These are phyloP conservation scores for Teleiodes luculella DNA, from an alignment of 2,888 invertebrate genomes.

Conservation along the genomic window DNA sequence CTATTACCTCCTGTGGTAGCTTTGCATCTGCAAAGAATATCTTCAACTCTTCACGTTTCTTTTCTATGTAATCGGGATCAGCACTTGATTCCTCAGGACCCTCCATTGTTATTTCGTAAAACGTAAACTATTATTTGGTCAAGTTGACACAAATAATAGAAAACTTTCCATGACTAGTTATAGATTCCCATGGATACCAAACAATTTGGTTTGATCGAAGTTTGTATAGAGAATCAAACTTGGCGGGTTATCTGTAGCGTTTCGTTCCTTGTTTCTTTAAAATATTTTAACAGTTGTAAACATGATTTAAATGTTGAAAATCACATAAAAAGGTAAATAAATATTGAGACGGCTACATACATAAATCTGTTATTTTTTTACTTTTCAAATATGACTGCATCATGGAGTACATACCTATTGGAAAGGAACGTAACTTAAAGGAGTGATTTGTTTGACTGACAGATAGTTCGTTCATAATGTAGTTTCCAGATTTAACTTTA, in stretches of 20 bases:
- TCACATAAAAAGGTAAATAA: too few species aligned
- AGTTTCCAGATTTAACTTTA: too few species aligned
- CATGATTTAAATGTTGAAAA: too few species aligned
- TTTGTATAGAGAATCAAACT: slow-evolving; percentile 30
- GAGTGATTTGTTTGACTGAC: too few species aligned
- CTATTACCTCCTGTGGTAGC: slow-evolving; percentile 48
- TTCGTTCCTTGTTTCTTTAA: neutral
- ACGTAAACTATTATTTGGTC: neutral
- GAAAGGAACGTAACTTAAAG: too few species aligned
- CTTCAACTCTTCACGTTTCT: slow-evolving; percentile 52
- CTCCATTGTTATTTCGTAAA: slow-evolving; percentile 33
- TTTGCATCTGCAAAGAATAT: slow-evolving; percentile 58
- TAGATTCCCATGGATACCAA: slow-evolving; percentile 38
- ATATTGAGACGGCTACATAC: too few species aligned
- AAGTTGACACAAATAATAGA: slow-evolving; percentile 14
- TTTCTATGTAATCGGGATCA: slow-evolving; percentile 44
- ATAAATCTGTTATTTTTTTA: too few species aligned
- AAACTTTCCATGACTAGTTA: slow-evolving; percentile 23
- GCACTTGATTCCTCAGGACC: slow-evolving; percentile 29
- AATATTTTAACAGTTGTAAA: too few species aligned
- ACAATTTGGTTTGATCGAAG: slow-evolving; percentile 41
- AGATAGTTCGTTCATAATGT: too few species aligned
- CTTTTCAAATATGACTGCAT: too few species aligned
- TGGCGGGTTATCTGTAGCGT: neutral
- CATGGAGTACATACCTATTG: too few species aligned